These are phyloP conservation scores for Pagetopsis macropterus DNA, from an alignment of 2,797 vertebrate species.

Conservation along the genomic window DNA sequence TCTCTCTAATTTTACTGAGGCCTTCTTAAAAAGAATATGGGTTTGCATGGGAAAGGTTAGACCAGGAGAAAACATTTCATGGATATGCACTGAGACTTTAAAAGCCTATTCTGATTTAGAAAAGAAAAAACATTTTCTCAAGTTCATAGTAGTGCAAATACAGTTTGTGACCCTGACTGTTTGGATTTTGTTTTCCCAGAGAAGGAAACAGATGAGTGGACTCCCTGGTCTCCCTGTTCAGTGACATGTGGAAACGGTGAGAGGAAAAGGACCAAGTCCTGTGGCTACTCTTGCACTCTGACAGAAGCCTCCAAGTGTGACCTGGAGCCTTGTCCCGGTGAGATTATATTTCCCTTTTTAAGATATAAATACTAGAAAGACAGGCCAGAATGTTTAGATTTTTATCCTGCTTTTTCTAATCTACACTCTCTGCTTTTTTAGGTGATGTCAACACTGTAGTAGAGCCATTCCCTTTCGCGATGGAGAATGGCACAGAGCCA, in stretches of 20 bases:
- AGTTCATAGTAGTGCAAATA: neutral
- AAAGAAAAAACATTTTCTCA: neutral
- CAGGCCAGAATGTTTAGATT: neutral
- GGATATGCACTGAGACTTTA: conserved; percentile 39
- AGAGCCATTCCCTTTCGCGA: conserved; percentile 81
- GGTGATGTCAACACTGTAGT: conserved; percentile 80
- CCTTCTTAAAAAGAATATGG: conserved; percentile 68
- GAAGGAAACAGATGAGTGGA: conserved; percentile 90
- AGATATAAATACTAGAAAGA: neutral
- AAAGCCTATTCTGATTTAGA: conserved; percentile 40
- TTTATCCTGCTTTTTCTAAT: neutral
- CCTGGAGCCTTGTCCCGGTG: conserved; percentile 87
- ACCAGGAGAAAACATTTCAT: conserved; percentile 60
- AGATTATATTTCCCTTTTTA: conserved; percentile 41
- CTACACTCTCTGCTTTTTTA: conserved; percentile 42
- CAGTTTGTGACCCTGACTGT: conserved; percentile 10
- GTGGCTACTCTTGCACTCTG: conserved; percentile 89
- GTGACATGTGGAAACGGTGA: conserved; percentile 88
- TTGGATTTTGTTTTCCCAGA: conserved; percentile 73
- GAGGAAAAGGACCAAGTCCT: conserved; percentile 89
- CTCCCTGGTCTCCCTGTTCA: conserved; percentile 90
- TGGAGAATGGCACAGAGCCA: conserved; percentile 87
- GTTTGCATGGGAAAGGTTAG: conserved; percentile 72
- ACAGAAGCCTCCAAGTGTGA: conserved; percentile 89
- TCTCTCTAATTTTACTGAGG: conserved; percentile 80